Percentiles rank a stretch among this genome's conserved stretches.
phyloP scores from a whole-genome alignment of 1,140 invertebrate species.

The Chymomyza costata region DNA sequence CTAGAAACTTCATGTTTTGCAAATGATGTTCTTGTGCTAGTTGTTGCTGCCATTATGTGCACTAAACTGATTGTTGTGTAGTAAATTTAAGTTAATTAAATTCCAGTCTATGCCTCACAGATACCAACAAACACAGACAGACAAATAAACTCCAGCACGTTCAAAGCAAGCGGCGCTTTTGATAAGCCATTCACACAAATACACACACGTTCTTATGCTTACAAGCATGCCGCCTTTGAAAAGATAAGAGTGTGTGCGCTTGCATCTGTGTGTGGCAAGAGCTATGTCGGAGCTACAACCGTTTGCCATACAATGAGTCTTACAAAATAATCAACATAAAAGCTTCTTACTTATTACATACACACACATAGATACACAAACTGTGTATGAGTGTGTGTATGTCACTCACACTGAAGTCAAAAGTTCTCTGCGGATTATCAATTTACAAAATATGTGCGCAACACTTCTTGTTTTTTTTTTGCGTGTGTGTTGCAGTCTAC shows the following conservation, averaged over 20 bases:
- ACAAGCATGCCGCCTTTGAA: constrained; percentile 23
- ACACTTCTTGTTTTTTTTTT: too few species aligned
- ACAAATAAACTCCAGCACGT: constrained; percentile 27
- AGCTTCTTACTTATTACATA: constrained; percentile 64
- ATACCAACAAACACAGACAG: constrained; percentile 56
- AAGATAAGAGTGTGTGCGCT: constrained; percentile 35
- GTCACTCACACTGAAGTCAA: constrained; percentile 13
- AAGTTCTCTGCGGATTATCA: constrained; percentile 8
- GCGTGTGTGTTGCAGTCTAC: too few species aligned
- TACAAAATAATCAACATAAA: constrained; percentile 71
- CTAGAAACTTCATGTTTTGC: neutral
- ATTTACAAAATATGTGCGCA: constrained; percentile 15
- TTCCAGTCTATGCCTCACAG: constrained; percentile 45
- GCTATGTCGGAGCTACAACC: constrained; percentile 16
- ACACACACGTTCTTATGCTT: constrained; percentile 22
- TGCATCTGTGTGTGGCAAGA: constrained; percentile 22
- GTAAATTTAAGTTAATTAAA: constrained; percentile 70
- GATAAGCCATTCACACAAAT: constrained; percentile 32
- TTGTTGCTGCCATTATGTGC: neutral
- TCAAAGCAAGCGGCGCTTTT: constrained; percentile 44
- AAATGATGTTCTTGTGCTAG: neutral
- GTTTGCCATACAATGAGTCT: constrained; percentile 41
- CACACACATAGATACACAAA: constrained; percentile 16
- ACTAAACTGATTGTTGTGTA: constrained; percentile 17
- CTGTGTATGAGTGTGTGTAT: constrained; percentile 7